Base-by-base conservation (phyloP, 2,888 invertebrate species). In the Heliconius hortense region DNA sequence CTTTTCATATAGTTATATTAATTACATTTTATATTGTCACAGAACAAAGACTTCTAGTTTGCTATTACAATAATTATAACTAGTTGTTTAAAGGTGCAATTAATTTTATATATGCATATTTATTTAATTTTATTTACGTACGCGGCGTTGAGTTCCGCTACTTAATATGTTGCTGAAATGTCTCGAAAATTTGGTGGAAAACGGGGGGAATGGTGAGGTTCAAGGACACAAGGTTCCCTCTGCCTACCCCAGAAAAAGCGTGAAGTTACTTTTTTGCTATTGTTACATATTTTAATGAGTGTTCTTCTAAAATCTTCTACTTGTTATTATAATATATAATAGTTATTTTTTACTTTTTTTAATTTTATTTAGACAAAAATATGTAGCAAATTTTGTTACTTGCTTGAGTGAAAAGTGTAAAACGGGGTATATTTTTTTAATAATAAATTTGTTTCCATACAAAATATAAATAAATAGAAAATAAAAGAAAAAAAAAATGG, bases 1-100 rank as follows among this genome's bases (percentile, higher is more conserved):
- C 5, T 35, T 69, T 69, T 68, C 7, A 66, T 24, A 66, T 15
- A 66, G 15, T 15, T 66, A 39, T 24, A 39, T 64, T n/a, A 64
- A 39, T 35, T n/a, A 13, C 24, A 39, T 39, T 0, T 24, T 15
- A 4, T 39, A 4, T n/a, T 35, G 11, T 13, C 24, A n/a, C 2
- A 39, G 39, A 39, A 24, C 13, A 39, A 10, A 21, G n/a, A 39
- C 13, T 24, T 39, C 13, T n/a, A 31, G 4, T 31, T 4, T 35
- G n/a, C n/a, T 11, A 35, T 4, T 35, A 35, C 35, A 35, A 11
- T 35, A 35, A n/a, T 18, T 11, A 31, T n/a, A 35, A 35, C 31
- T n/a, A 24, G 13, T 1, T 64, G 21, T 11, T 64, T 31, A 64
- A 63, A 31, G 63, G 18, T 10, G 31, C 31, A 63, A 31, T 18